Conservation (phyloP, 2,888 invertebrate genomes). For the Watsonalla binaria region DNA sequence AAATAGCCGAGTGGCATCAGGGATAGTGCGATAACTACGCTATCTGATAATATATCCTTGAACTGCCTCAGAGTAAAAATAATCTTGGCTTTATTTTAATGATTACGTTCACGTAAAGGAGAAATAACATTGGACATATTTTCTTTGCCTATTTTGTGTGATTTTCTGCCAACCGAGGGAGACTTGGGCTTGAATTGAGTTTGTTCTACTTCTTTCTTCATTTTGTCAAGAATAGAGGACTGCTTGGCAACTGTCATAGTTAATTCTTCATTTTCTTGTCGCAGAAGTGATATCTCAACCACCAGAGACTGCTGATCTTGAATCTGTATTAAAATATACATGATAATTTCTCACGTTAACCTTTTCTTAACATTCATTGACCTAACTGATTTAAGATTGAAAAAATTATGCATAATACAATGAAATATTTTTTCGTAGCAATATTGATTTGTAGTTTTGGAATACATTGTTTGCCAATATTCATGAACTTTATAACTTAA, state of each 20-base stretch:
- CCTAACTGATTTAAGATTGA: too few species aligned
- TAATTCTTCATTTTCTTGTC: slow-evolving; percentile 71
- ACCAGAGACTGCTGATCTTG: slow-evolving; percentile 72
- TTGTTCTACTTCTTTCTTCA: slow-evolving; percentile 62
- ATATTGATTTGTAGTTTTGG: too few species aligned
- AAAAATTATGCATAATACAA: too few species aligned
- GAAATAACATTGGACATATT: slow-evolving; percentile 60
- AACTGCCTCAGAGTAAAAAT: too few species aligned
- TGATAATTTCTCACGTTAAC: too few species aligned
- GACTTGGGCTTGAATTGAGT: slow-evolving; percentile 56
- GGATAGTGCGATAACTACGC: too few species aligned
- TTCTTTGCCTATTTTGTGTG: slow-evolving; percentile 66
- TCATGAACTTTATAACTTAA: too few species aligned
- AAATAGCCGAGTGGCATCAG: too few species aligned
- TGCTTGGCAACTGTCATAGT: slow-evolving; percentile 66
- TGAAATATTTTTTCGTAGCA: too few species aligned
- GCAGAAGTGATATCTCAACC: slow-evolving; percentile 64
- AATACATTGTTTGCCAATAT: too few species aligned
- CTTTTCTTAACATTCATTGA: too few species aligned
- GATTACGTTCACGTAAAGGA: slow-evolving; percentile 67
- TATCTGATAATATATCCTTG: too few species aligned
- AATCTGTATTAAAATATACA: slow-evolving; percentile 39
- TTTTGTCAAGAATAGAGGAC: slow-evolving; percentile 63
- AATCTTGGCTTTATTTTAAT: slow-evolving; percentile 19
- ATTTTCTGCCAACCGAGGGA: slow-evolving; percentile 56